phyloP scores from a whole-genome alignment of 2,888 invertebrate genomes.

The Iphiclides podalirius region DNA sequence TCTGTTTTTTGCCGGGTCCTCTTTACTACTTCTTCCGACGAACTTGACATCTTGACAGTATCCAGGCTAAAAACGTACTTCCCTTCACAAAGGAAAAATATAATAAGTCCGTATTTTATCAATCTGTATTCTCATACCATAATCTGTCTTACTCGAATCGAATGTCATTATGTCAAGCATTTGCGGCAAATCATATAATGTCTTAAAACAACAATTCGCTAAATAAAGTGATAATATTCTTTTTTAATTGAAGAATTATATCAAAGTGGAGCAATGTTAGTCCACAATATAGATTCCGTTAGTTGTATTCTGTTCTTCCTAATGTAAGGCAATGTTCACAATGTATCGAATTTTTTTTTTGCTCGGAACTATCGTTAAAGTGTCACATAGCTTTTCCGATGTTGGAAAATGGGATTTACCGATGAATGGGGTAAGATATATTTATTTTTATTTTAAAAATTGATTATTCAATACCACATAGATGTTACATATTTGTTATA shows the following conservation, averaged over 20 bases:
- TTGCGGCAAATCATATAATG: background rate
- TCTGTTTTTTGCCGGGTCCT: no score
- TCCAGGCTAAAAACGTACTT: no score
- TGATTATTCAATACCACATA: no score
- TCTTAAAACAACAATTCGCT: conserved; percentile 1
- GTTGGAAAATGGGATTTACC: conserved; percentile 84
- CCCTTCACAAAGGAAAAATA: no score
- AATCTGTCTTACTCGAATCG: no score
- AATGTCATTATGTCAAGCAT: background rate
- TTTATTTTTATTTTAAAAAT: no score
- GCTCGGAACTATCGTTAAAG: conserved; percentile 48
- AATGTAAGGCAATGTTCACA: conserved; percentile 32
- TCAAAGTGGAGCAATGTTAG: conserved; percentile 6
- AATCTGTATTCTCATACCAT: no score
- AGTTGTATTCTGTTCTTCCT: conserved; percentile 24
- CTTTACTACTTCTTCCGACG: no score
- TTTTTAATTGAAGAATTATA: conserved; percentile 1
- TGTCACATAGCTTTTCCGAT: conserved; percentile 76
- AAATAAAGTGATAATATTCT: background rate
- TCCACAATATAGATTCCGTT: conserved; percentile 18
- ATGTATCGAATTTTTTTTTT: conserved; percentile 55
- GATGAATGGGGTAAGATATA: conserved; percentile 71
- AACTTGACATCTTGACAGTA: no score
- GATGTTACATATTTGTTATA: no score
- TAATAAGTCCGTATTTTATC: no score